Conservation (phyloP, 2,797 vertebrate species). For the Hoplostethus atlanticus region DNA sequence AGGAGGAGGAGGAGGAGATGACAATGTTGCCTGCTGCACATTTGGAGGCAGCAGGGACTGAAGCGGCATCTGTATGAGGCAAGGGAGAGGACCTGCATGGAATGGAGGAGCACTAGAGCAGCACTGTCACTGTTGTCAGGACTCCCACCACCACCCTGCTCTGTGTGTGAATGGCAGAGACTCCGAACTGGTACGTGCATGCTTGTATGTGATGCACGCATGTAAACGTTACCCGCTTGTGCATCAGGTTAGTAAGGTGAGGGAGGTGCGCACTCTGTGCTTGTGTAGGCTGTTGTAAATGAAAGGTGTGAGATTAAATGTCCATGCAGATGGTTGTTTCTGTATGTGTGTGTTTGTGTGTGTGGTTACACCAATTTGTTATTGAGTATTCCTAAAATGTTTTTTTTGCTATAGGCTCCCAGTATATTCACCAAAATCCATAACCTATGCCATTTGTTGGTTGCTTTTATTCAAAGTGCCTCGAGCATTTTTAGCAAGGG, state of each 20-base stretch:
- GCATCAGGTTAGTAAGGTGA: constrained; percentile 43
- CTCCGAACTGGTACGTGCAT: constrained; percentile 43
- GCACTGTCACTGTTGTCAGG: constrained; percentile 50
- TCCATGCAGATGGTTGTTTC: constrained; percentile 13
- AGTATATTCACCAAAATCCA: neutral
- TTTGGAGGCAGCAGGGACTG: constrained; percentile 65
- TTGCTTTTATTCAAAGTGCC: neutral
- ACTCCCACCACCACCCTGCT: constrained; percentile 35
- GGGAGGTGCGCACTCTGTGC: constrained; percentile 16
- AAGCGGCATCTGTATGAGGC: constrained; percentile 65
- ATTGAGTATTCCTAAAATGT: neutral
- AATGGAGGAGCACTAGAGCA: constrained; percentile 66
- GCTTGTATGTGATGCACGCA: constrained; percentile 16
- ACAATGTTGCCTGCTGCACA: constrained; percentile 66
- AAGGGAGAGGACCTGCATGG: constrained; percentile 60
- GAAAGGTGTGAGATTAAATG: constrained; percentile 11
- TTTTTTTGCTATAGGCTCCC: neutral
- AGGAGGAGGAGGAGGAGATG: constrained; percentile 51
- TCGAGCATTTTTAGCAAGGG: neutral
- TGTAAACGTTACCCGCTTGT: constrained; percentile 13
- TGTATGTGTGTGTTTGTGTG: neutral
- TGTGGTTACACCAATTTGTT: constrained; percentile 10
- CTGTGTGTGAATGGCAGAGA: constrained; percentile 53
- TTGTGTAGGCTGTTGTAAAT: constrained; percentile 25
- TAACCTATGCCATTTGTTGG: neutral